phyloP scores from a whole-genome alignment of 1,140 invertebrate species.

The Drosophila persimilis region DNA sequence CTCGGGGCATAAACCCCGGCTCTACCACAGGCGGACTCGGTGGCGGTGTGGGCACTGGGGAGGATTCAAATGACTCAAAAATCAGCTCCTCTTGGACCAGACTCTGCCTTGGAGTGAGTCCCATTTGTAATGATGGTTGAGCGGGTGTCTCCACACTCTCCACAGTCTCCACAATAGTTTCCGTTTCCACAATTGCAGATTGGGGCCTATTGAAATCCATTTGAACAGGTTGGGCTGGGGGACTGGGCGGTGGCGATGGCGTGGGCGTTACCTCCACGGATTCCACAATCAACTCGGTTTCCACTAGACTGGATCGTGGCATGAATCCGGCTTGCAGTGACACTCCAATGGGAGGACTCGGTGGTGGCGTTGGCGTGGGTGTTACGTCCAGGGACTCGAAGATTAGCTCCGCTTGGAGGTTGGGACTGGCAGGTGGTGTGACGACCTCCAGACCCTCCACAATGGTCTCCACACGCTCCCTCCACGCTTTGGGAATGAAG shows the following conservation, averaged over 20 bases:
- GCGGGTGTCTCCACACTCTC: too few species aligned
- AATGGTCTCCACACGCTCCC: conserved; percentile 25
- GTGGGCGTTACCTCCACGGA: conserved; percentile 20
- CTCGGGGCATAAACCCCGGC: conserved; percentile 8
- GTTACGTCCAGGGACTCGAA: conserved; percentile 27
- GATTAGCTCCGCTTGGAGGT: conserved; percentile 24
- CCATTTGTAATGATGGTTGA: too few species aligned
- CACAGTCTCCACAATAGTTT: too few species aligned
- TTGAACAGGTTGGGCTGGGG: background rate
- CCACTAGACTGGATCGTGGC: background rate
- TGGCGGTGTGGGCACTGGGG: conserved; percentile 1
- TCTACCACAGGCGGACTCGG: background rate
- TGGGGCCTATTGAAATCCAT: too few species aligned
- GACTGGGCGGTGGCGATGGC: conserved; percentile 18
- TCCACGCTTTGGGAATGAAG: conserved; percentile 13
- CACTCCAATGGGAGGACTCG: conserved; percentile 11
- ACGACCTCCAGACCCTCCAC: conserved; percentile 17
- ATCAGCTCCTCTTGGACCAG: background rate
- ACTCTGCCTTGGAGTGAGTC: too few species aligned
- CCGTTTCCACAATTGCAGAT: too few species aligned
- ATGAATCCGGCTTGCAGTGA: conserved; percentile 18
- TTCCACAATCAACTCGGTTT: conserved; percentile 24
- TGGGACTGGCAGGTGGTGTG: background rate
- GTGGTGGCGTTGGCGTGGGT: conserved; percentile 22
- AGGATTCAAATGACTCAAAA: conserved; percentile 14